Conservation (phyloP, 2,113 vertebrate genomes). For the Lagenorhynchus albirostris region DNA sequence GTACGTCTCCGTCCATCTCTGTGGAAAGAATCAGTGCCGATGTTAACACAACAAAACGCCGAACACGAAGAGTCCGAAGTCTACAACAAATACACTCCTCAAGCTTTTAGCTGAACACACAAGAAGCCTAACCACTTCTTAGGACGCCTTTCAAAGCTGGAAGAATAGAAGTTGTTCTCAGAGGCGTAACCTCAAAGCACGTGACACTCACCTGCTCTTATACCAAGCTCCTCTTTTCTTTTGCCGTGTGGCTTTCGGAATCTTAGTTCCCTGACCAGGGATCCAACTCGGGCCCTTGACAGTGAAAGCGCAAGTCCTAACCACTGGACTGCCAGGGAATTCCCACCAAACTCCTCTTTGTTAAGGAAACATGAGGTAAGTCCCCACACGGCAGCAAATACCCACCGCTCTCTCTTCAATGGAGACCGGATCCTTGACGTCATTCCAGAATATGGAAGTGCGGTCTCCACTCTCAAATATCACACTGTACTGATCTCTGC, state of each 20-base stretch:
- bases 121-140: neutral
- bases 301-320: neutral
- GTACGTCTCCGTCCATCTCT: conserved; percentile 98
- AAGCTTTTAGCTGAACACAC: neutral
- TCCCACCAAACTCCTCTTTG: neutral
- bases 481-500: conserved; percentile 97
- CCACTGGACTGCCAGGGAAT: neutral
- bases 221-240: neutral
- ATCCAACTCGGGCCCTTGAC: neutral
- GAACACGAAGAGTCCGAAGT: too few species aligned
- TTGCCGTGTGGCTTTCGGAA: neutral
- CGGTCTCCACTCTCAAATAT: conserved; percentile 98
- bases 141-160: neutral
- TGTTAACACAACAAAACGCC: accelerated
- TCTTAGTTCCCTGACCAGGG: neutral
- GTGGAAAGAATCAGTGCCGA: neutral
- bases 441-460: conserved; percentile 95
- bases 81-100: accelerated
- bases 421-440: conserved; percentile 93
- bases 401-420: conserved; percentile 95
- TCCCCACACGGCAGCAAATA: neutral
- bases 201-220: neutral
- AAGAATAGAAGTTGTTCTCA: neutral
- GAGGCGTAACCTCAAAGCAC: neutral
- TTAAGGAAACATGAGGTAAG: neutral